A percentile compares a stretch with the other conserved stretches of the same genome.
These are phyloP conservation scores for Ciconia nigra DNA, from an alignment of 2,797 vertebrate genomes.

Conservation along the genomic window DNA sequence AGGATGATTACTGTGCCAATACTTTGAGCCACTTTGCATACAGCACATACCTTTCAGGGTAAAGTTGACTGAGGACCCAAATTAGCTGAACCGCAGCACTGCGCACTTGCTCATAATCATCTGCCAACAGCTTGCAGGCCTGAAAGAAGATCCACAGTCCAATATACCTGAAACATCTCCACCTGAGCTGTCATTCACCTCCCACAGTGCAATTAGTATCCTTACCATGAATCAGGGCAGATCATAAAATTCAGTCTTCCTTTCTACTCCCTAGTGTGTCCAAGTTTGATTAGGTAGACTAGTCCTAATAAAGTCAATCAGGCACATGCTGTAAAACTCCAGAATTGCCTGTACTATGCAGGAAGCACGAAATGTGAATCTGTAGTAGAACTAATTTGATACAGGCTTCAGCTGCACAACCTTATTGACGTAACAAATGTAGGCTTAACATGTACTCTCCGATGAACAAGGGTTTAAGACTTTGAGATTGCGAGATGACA, in stretches of 20 bases:
- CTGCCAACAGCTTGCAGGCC: slow-evolving; percentile 91
- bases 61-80: slow-evolving; percentile 95
- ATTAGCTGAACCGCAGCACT: slow-evolving; percentile 93
- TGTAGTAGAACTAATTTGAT: background rate
- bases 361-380: background rate
- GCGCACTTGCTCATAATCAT: slow-evolving; percentile 97
- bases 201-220: background rate
- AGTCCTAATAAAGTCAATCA: background rate
- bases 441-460: background rate
- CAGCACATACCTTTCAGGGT: slow-evolving; percentile 88
- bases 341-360: background rate
- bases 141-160: slow-evolving; percentile 59
- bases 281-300: background rate
- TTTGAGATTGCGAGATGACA: background rate
- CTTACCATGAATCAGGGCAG: background rate
- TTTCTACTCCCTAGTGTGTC: background rate
- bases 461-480: background rate
- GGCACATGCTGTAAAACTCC: background rate
- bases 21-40: background rate
- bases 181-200: background rate
- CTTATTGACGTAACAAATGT: background rate
- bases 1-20: background rate
- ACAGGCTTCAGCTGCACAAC: background rate
- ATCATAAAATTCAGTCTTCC: background rate
- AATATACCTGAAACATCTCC: background rate